Evolutionary conservation across 2,888 invertebrate species (phyloP).

Genomic region (Synergus itoensis): DNA sequence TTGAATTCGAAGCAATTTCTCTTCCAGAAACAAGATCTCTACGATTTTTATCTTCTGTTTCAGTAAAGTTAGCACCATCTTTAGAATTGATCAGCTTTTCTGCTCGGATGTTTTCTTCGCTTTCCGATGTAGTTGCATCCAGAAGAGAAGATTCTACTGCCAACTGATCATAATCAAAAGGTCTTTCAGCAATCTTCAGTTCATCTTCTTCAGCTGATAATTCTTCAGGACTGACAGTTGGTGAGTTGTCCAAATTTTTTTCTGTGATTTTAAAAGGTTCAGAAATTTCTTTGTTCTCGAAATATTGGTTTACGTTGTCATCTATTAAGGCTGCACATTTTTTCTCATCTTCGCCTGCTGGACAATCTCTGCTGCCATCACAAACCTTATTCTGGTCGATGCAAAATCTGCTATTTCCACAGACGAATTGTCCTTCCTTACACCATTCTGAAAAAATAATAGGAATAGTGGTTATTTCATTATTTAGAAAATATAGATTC

Average conservation of each 20-base stretch:
- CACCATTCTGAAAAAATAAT: constrained; percentile 84
- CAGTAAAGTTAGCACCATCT: constrained; percentile 13
- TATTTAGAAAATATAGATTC: not conserved
- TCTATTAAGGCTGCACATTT: constrained; percentile 81
- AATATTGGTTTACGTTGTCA: constrained; percentile 57
- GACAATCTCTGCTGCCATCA: constrained; percentile 86
- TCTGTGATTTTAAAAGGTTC: not conserved
- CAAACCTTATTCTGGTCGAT: constrained; percentile 84
- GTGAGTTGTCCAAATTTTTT: not conserved
- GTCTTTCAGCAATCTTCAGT: constrained; percentile 22
- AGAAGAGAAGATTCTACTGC: constrained; percentile 64
- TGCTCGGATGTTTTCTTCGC: constrained; percentile 44
- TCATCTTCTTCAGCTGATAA: constrained; percentile 22
- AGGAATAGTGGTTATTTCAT: not conserved
- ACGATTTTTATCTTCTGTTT: constrained; percentile 44
- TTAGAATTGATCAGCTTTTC: constrained; percentile 47
- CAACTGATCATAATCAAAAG: constrained; percentile 60
- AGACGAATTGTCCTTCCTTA: constrained; percentile 85
- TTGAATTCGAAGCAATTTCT: constrained; percentile 51
- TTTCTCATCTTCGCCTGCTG: constrained; percentile 87
- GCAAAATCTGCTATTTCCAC: constrained; percentile 86
- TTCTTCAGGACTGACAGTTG: not conserved
- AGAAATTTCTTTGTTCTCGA: constrained; percentile 41
- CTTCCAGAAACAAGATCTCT: constrained; percentile 56
- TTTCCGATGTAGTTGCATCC: constrained; percentile 65